phyloP scores from a whole-genome alignment of 2,113 vertebrate genomes.

The Oxygymnocypris stewartii region DNA sequence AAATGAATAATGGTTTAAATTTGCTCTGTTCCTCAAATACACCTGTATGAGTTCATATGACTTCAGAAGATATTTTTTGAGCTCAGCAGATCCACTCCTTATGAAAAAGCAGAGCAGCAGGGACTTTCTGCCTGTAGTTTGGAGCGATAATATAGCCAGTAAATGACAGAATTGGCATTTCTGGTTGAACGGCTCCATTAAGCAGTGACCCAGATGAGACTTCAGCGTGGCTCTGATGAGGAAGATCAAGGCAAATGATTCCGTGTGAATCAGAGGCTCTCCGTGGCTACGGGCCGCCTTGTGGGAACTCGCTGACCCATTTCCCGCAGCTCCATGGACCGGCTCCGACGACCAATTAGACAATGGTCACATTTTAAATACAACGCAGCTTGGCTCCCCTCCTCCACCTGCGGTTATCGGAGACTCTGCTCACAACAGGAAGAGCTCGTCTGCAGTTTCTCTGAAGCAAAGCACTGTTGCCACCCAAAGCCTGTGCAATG shows the following conservation, averaged over 20 bases:
- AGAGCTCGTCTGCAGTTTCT: background rate
- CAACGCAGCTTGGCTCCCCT: background rate
- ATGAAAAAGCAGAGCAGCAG: background rate
- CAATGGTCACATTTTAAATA: conserved; percentile 17
- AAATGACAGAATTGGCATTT: background rate
- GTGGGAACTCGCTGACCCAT: conserved; percentile 50
- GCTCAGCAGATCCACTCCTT: background rate
- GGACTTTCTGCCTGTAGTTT: background rate
- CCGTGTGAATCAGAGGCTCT: background rate
- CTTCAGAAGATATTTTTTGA: background rate
- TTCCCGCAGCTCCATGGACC: conserved; percentile 43
- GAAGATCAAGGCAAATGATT: conserved; percentile 32
- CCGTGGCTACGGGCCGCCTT: conserved; percentile 19
- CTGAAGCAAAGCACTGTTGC: background rate
- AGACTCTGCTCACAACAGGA: conserved; percentile 39
- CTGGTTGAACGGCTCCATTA: background rate
- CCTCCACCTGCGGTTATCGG: conserved; percentile 3
- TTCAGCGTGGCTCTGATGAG: background rate
- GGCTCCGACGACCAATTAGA: conserved; percentile 38
- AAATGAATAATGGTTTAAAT: background rate
- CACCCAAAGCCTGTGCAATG: background rate
- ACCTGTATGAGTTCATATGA: background rate
- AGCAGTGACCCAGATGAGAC: background rate
- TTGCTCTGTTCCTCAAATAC: background rate
- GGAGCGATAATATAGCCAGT: background rate